These are phyloP conservation scores for Sebastolobus alascanus DNA, from an alignment of 2,797 vertebrate species.

Conservation along the genomic window DNA sequence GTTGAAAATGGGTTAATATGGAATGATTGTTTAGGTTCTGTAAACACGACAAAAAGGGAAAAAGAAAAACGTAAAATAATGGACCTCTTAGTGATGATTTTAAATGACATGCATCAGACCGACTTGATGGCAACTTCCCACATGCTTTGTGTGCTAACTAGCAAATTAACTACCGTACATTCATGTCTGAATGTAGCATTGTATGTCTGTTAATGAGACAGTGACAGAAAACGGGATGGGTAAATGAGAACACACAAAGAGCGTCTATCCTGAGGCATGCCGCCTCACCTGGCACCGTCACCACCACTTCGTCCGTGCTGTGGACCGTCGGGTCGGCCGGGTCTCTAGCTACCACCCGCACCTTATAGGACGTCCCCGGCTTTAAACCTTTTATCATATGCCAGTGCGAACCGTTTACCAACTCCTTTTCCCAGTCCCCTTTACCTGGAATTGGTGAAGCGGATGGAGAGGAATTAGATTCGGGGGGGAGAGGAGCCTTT, in stretches of 20 bases:
- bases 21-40: not conserved
- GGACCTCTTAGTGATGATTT: constrained; percentile 11
- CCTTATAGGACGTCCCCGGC: constrained; percentile 94
- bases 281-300: constrained; percentile 96
- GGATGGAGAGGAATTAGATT: constrained; percentile 52
- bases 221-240: constrained; percentile 29
- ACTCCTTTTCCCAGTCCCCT: constrained; percentile 95
- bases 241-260: constrained; percentile 13
- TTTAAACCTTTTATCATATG: constrained; percentile 95
- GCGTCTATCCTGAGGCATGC: constrained; percentile 73
- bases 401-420: constrained; percentile 92
- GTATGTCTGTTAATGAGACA: constrained; percentile 28
- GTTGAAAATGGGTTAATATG: constrained; percentile 54
- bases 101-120: constrained; percentile 45
- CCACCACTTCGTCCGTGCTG: constrained; percentile 91
- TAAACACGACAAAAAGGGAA: not conserved
- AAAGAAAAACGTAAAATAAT: constrained; percentile 12
- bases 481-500: constrained; percentile 17
- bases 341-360: constrained; percentile 93
- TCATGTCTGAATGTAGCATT: constrained; percentile 19
- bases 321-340: constrained; percentile 84
- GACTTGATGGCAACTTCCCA: constrained; percentile 20
- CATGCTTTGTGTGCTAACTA: constrained; percentile 43
- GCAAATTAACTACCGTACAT: constrained; percentile 19
- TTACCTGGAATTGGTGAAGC: constrained; percentile 87